Evolutionary conservation across 2,888 invertebrate species (phyloP), one percentile per base, ranked within the genome.

Genomic region (Cepaea hortensis): DNA sequence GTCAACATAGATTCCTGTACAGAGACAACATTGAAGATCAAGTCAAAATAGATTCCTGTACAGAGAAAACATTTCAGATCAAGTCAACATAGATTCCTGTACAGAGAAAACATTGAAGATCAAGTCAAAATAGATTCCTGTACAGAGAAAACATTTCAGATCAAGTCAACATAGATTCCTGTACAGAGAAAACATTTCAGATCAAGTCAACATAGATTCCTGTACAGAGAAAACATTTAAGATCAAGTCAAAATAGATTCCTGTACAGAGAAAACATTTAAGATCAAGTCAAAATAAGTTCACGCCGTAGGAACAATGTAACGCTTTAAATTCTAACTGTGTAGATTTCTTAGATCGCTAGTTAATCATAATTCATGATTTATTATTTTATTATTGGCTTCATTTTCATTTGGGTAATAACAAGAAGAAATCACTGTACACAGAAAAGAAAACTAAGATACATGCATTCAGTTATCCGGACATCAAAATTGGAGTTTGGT

Each of bases 1-100:
- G 35, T 35, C 98, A 96, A 99, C 98, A 96, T 98, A 98, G 92
- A 98, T 98, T 95, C 98, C 98, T 98, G 96, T 92, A 46, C 6
- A 48, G 4, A 75, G 15, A 68, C 2, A 68, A 68, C n/a, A n/a
- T 68, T 9, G 2, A 1, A 68, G 15, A 35, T 35, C 35, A 35
- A 35, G 35, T 35, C 98, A 96, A 99, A 98, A 96, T 98, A 98
- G 92, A 98, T 98, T 95, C 98, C 98, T 98, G 96, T 92, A 46
- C 6, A 48, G 4, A 75, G 15, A 68, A 68, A 68, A 68, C n/a
- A n/a, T 68, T 9, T 68, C n/a, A 68, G 15, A 35, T 35, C 35
- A 35, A 35, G 35, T 35, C 98, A 96, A 99, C 98, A 96, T 98
- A 98, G 92, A 98, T 98, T 95, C 98, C 98, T 98, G 96, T 92